Conservation (phyloP, 2,888 invertebrate genomes). For the Antitype chi region DNA sequence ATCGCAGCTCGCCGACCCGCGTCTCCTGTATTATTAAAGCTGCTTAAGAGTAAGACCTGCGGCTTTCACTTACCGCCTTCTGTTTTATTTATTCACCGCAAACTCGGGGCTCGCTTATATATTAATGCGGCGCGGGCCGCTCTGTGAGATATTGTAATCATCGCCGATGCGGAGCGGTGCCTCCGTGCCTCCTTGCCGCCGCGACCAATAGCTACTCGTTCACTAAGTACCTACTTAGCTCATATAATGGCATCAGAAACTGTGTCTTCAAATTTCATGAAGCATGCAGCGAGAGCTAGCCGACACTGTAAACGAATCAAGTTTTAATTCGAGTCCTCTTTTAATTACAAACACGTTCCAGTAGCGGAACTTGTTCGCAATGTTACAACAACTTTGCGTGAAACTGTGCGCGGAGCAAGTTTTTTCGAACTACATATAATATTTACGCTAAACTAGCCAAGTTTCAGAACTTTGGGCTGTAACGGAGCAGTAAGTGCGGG, state of each 20-base stretch:
- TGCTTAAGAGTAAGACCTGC: constrained; percentile 67
- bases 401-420: constrained; percentile 6
- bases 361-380: neutral
- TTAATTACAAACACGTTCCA: neutral
- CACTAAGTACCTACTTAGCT: neutral
- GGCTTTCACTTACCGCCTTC: constrained; percentile 71
- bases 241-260: neutral
- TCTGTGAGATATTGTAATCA: constrained; percentile 53
- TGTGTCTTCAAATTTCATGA: neutral
- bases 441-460: constrained; percentile 51
- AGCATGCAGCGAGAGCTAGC: neutral
- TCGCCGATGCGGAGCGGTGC: constrained; percentile 16
- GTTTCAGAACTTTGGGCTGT: constrained; percentile 33
- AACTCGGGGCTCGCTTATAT: constrained; percentile 56
- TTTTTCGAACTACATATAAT: constrained; percentile 21
- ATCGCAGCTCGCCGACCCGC: constrained; percentile 23
- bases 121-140: constrained; percentile 59
- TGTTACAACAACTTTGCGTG: constrained; percentile 2
- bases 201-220: neutral
- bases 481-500: constrained; percentile 16
- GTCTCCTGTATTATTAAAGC: constrained; percentile 64
- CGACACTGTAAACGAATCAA: neutral
- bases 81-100: constrained; percentile 68
- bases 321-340: constrained; percentile 1
- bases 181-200: neutral